phyloP scores from a whole-genome alignment of 1,140 invertebrate species.

The Sogatella furcifera region DNA sequence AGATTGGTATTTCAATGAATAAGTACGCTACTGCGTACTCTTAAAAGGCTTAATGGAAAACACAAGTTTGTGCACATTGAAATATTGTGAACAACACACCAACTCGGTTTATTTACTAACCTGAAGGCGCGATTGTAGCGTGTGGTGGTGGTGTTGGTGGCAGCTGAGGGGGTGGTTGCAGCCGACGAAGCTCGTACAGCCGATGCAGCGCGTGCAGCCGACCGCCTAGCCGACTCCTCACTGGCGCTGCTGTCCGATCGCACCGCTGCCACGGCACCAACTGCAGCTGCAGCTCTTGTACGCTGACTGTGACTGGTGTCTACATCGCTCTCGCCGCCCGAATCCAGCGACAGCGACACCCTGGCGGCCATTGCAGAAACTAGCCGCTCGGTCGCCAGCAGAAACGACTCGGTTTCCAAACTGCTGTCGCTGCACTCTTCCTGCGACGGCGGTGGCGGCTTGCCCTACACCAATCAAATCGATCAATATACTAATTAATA shows the following conservation, averaged over 20 bases:
- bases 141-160: constrained; percentile 18
- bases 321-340: constrained; percentile 28
- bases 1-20: too few relatives aligned
- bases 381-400: constrained; percentile 41
- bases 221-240: neutral
- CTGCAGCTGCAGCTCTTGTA: neutral
- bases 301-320: constrained; percentile 9
- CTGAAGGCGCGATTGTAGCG: constrained; percentile 38
- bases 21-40: too few relatives aligned
- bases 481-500: too few relatives aligned
- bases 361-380: constrained; percentile 41
- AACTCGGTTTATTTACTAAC: constrained; percentile 14
- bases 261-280: neutral
- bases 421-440: constrained; percentile 3
- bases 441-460: neutral
- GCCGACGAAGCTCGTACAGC: neutral
- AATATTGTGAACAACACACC: too few relatives aligned
- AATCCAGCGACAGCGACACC: constrained; percentile 27
- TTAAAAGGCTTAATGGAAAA: too few relatives aligned
- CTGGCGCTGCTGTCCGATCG: constrained; percentile 16
- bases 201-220: neutral
- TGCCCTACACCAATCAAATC: neutral
- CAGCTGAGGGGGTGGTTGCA: neutral
- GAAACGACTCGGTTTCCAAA: constrained; percentile 37
- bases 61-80: too few relatives aligned